phyloP scores from a whole-genome alignment of 2,797 vertebrate genomes.

The Linurgus olivaceus region DNA sequence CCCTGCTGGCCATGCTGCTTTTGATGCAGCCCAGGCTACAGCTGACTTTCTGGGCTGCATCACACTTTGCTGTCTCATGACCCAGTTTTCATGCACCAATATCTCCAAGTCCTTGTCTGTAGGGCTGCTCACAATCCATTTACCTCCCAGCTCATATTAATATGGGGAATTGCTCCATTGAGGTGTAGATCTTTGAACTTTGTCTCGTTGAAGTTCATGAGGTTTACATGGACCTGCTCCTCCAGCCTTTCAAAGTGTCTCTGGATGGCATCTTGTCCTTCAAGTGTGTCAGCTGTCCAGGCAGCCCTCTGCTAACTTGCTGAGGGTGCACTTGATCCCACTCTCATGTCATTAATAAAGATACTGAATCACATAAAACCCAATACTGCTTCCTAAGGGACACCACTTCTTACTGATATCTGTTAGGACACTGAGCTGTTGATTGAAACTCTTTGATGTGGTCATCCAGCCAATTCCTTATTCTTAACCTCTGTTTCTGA shows the following conservation, averaged over 20 bases:
- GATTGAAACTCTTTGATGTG: not conserved
- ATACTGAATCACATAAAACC: not conserved
- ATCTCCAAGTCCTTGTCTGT: not conserved
- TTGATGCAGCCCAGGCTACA: not conserved
- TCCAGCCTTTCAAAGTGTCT: not conserved
- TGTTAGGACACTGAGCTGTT: not conserved
- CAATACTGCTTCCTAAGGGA: not conserved
- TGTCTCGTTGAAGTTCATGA: not conserved
- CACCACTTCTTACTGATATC: not conserved
- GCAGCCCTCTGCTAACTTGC: not conserved
- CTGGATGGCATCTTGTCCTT: not conserved
- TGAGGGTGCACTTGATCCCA: not conserved
- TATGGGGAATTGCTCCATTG: rapidly evolving
- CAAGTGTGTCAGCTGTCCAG: not conserved
- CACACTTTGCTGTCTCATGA: not conserved
- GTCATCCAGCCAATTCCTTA: not conserved
- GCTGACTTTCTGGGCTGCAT: not conserved
- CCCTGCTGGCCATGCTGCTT: not conserved
- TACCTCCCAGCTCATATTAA: not conserved
- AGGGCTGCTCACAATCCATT: not conserved
- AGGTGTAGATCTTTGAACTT: not conserved
- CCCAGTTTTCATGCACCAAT: not conserved
- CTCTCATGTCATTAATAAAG: not conserved
- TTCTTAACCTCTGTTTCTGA: not conserved
- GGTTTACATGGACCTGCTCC: rapidly evolving